A percentile compares a stretch with the other conserved stretches of the same genome.
These are phyloP conservation scores for Epirrita christyi DNA, from an alignment of 2,888 invertebrate species.

Conservation along the genomic window DNA sequence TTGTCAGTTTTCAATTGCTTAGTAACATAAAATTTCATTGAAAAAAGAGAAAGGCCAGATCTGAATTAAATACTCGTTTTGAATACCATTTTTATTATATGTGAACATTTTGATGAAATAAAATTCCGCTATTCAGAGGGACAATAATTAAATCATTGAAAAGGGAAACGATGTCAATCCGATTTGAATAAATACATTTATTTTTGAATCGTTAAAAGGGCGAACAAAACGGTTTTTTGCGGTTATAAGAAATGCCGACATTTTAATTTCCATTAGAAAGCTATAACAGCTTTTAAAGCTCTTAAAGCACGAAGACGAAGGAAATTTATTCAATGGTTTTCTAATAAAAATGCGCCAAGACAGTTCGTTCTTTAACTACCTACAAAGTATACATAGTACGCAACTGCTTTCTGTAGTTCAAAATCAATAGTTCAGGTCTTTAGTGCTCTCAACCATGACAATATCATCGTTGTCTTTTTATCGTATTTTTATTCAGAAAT, in stretches of 20 bases:
- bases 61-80: no score
- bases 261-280: constrained; percentile 38
- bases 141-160: constrained; percentile 18
- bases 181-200: constrained; percentile 48
- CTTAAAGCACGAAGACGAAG: constrained; percentile 20
- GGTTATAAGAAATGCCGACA: constrained; percentile 21
- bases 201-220: constrained; percentile 32
- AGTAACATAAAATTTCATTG: no score
- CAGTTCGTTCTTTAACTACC: constrained; percentile 20
- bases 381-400: background rate
- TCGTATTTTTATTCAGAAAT: no score
- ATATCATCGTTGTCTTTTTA: no score
- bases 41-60: no score
- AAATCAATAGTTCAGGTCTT: no score
- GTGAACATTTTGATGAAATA: no score
- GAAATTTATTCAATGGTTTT: constrained; percentile 30
- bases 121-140: background rate
- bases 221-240: constrained; percentile 20
- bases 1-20: no score
- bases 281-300: constrained; percentile 27
- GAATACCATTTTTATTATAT: no score
- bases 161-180: constrained; percentile 35
- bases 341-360: constrained; percentile 18
- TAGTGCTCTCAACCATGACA: no score
- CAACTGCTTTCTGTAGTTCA: no score